These are phyloP conservation scores for Eleginops maclovinus DNA, from an alignment of 2,113 vertebrate species.

Conservation along the genomic window DNA sequence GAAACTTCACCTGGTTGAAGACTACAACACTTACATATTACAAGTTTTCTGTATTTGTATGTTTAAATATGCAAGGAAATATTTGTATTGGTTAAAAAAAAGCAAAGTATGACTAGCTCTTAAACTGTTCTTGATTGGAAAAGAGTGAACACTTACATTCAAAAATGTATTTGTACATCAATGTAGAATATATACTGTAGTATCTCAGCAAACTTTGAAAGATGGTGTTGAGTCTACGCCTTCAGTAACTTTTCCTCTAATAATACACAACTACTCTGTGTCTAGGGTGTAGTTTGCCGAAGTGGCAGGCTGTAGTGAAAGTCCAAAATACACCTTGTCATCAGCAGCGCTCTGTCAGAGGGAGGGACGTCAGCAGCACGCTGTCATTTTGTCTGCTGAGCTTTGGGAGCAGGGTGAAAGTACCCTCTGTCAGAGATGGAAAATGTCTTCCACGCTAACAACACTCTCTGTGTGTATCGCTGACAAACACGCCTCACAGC, in stretches of 20 bases:
- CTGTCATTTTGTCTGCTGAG: conserved; percentile 69
- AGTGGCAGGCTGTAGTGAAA: conserved; percentile 36
- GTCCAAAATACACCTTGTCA: conserved; percentile 73
- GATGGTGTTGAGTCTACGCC: conserved; percentile 7
- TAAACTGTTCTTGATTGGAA: too few relatives aligned
- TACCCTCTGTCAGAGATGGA: conserved; percentile 58
- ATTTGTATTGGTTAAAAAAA: too few relatives aligned
- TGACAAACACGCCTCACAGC: conserved; percentile 44
- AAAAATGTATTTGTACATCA: too few relatives aligned
- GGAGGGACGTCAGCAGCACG: conserved; percentile 63
- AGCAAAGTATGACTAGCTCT: too few relatives aligned
- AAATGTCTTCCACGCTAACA: conserved; percentile 59
- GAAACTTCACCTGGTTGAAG: too few relatives aligned
- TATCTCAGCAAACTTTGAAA: conserved; percentile 20
- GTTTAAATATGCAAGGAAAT: too few relatives aligned
- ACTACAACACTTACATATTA: too few relatives aligned
- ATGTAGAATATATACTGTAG: background rate
- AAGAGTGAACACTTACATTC: too few relatives aligned
- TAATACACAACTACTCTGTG: conserved; percentile 18
- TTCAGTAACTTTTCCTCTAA: conserved; percentile 36
- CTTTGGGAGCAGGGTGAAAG: conserved; percentile 49
- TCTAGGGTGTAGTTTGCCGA: conserved; percentile 32
- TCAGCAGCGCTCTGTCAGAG: conserved; percentile 60
- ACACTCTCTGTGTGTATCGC: conserved; percentile 23
- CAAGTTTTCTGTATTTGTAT: too few relatives aligned